Conservation (phyloP, 1,140 invertebrate genomes). For the Drosophila lowei region DNA sequence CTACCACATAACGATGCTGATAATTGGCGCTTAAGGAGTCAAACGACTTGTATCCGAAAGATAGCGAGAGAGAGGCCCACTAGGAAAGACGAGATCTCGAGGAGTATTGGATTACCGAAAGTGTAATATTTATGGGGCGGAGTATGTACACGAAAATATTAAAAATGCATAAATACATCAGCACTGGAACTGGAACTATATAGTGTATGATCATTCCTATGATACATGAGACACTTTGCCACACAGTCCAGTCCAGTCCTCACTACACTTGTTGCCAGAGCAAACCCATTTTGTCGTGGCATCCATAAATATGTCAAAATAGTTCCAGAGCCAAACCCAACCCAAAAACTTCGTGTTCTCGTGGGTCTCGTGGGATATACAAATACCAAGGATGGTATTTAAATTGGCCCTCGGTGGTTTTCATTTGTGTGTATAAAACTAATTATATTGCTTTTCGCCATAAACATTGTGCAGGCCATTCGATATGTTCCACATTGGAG, state of each 20-base stretch:
- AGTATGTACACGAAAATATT: slow-evolving; percentile 57
- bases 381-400: slow-evolving; percentile 30
- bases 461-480: slow-evolving; percentile 36
- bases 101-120: slow-evolving; percentile 43
- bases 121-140: slow-evolving; percentile 37
- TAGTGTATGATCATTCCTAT: slow-evolving; percentile 23
- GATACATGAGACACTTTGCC: slow-evolving; percentile 63
- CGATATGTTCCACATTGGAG: slow-evolving; percentile 43
- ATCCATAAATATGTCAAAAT: slow-evolving; percentile 76
- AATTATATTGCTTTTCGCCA: slow-evolving; percentile 57
- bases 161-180: slow-evolving; percentile 78
- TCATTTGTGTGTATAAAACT: slow-evolving; percentile 42
- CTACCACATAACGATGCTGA: slow-evolving; percentile 76
- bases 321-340: slow-evolving; percentile 45
- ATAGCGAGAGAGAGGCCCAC: slow-evolving; percentile 16
- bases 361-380: slow-evolving; percentile 66
- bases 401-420: slow-evolving; percentile 44
- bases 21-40: slow-evolving; percentile 50
- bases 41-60: slow-evolving; percentile 34
- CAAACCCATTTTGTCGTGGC: slow-evolving; percentile 37
- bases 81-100: slow-evolving; percentile 41
- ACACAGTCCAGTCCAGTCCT: neutral
- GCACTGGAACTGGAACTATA: slow-evolving; percentile 9
- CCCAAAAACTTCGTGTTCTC: slow-evolving; percentile 9
- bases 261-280: slow-evolving; percentile 51